Evolutionary conservation across 2,113 vertebrate species (phyloP), one percentile per base, ranked within the genome.

Genomic region (Typhlomys cinereus): DNA sequence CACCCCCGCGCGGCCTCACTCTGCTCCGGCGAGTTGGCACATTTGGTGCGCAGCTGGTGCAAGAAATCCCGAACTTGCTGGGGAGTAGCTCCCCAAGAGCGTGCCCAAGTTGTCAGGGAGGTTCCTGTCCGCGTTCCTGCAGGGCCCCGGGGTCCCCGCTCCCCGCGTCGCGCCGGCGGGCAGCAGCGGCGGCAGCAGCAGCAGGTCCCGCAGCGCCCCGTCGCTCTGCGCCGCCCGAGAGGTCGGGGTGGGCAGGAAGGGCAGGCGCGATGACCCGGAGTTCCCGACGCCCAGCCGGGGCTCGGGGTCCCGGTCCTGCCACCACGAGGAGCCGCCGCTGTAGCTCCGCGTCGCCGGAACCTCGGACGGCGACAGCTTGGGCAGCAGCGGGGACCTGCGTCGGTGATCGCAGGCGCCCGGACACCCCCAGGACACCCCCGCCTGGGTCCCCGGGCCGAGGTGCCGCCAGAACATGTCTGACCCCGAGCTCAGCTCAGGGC

Each of bases 41-140:
- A 34, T 62, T 89, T 46, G 1, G 23, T 2, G 8, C 21, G 14
- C 10, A 93, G 44, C 48, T 78, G 61, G 23, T 25, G 4, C 79
- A 92, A 90, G 79, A 97, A 90, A 54, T 86, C 18, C 0, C 34
- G 90, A 92, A 91, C 74, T 41, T 89, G 78, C 34, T 4, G 9
- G 93, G 85, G 12, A 94, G 91, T 48, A 92, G 4, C 41, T 59
- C 73, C 12, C 82, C 4, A 92, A 79, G 44, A 88, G 64, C 27
- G 36, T 4, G 52, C 75, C 44, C 59, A 76, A 0, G 78, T 73
- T 8, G 29, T 46, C 46, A 14, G 54, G 64, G n/a, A n/a, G 7
- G 18, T 81, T 81, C 48, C 25, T 18, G 83, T n/a, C 52, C 39
- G 15, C 1, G 48, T 71, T 27, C 59, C 73, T 10, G 36, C 17